Evolutionary conservation across 1,140 invertebrate genomes (phyloP).

Genomic region (Aphidius ervi): DNA sequence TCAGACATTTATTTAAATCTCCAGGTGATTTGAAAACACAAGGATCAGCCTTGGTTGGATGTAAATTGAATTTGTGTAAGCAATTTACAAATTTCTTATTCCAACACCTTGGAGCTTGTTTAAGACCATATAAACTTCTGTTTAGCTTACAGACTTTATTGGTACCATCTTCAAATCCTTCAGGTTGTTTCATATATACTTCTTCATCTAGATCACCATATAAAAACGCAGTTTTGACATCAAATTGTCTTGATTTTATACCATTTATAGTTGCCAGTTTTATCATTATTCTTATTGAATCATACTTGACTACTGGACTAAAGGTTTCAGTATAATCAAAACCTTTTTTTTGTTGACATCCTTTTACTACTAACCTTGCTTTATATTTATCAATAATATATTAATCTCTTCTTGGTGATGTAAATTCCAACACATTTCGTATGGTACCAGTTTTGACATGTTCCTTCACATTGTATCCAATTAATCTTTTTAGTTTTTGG

Average conservation of each 20-base stretch:
- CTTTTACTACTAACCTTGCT: constrained; percentile 26
- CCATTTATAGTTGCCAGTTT: constrained; percentile 14
- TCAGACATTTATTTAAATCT: constrained; percentile 22
- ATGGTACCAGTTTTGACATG: no score
- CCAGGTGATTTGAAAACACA: constrained; percentile 10
- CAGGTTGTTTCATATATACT: constrained; percentile 40
- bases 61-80: constrained; percentile 18
- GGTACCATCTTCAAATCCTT: constrained; percentile 26
- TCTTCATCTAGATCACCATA: constrained; percentile 40
- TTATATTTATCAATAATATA: constrained; percentile 18
- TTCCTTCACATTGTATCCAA: no score
- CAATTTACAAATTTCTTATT: constrained; percentile 33
- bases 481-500: no score
- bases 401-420: no score
- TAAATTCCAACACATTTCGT: no score
- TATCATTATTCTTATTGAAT: constrained; percentile 15
- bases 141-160: constrained; percentile 28
- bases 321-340: constrained; percentile 23
- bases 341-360: constrained; percentile 20
- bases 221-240: constrained; percentile 43
- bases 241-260: constrained; percentile 30
- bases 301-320: constrained; percentile 20
- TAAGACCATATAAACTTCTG: constrained; percentile 35
- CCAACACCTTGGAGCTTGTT: constrained; percentile 43
- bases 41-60: constrained; percentile 16